A percentile compares a stretch with the other conserved stretches of the same genome.
These are phyloP conservation scores for Platichthys flesus DNA, from an alignment of 2,113 vertebrate genomes.

Conservation along the genomic window DNA sequence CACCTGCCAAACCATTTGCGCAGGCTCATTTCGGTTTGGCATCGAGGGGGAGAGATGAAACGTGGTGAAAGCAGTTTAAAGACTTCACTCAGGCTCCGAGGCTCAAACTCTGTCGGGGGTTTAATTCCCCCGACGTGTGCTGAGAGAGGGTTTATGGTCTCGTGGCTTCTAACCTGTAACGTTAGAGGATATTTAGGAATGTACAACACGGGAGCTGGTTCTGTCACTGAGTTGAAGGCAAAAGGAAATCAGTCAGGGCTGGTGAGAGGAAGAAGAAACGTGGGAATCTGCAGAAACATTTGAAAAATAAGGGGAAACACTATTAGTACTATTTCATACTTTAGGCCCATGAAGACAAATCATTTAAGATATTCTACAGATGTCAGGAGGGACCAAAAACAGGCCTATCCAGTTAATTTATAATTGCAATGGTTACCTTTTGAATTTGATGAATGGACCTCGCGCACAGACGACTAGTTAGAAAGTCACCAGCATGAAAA, in stretches of 20 bases:
- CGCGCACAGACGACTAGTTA: no score
- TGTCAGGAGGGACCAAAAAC: not conserved
- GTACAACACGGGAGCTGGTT: slow-evolving; percentile 2
- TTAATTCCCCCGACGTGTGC: no score
- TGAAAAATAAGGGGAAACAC: no score
- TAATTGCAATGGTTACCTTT: no score
- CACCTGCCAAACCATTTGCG: slow-evolving; percentile 57
- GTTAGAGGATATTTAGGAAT: slow-evolving; percentile 27
- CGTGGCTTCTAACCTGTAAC: slow-evolving; percentile 7
- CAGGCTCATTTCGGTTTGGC: slow-evolving; percentile 50
- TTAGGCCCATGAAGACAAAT: no score
- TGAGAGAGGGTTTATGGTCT: not conserved
- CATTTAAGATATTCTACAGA: no score
- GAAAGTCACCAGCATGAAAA: no score
- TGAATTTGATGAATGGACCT: no score
- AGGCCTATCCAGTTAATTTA: no score
- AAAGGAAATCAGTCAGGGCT: slow-evolving; percentile 26
- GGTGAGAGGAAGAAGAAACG: slow-evolving; percentile 10
- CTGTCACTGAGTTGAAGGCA: slow-evolving; percentile 4
- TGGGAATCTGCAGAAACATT: no score
- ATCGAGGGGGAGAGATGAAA: slow-evolving; percentile 28
- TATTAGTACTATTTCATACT: no score
- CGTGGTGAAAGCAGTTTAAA: slow-evolving; percentile 37
- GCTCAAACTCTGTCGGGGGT: no score
- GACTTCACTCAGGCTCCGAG: slow-evolving; percentile 44